phyloP scores from a whole-genome alignment of 2,888 invertebrate species.

The Syrista parreyssii region DNA sequence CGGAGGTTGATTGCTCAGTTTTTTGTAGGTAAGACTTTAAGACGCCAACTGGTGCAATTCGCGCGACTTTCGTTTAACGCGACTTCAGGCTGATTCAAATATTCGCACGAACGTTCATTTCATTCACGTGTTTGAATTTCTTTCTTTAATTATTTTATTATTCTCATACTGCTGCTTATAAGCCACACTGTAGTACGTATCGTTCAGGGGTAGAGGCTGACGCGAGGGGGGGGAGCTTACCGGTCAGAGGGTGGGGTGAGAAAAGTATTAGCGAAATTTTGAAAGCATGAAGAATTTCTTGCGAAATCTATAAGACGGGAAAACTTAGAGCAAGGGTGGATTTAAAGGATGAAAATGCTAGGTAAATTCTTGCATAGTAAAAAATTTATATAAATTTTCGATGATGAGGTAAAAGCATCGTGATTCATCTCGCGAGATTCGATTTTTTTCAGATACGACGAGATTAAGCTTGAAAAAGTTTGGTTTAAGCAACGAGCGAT shows the following conservation, averaged over 20 bases:
- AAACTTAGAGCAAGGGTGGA: too few species aligned
- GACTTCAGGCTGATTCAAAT: neutral
- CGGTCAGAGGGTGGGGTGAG: too few species aligned
- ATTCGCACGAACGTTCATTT: neutral
- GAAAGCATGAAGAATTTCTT: neutral
- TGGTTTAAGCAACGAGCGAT: slow-evolving; percentile 1
- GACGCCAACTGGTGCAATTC: neutral
- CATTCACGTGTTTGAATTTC: neutral
- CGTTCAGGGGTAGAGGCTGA: slow-evolving; percentile 37
- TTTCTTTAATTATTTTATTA: neutral
- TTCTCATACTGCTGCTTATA: slow-evolving; percentile 29
- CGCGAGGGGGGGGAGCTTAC: too few species aligned
- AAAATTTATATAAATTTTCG: neutral
- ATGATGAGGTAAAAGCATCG: neutral
- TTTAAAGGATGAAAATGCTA: neutral
- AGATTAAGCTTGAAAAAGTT: slow-evolving; percentile 30
- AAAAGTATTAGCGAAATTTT: neutral
- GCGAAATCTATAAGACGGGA: neutral
- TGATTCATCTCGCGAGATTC: neutral
- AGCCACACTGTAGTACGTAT: slow-evolving; percentile 58
- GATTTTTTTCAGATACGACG: neutral
- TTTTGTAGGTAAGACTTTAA: neutral
- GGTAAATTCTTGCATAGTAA: neutral
- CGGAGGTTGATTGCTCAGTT: too few species aligned
- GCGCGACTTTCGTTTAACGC: neutral